Percentiles rank a stretch among this genome's conserved stretches.
phyloP scores from a whole-genome alignment of 2,888 invertebrate species.

The Augochlorella aurata region DNA sequence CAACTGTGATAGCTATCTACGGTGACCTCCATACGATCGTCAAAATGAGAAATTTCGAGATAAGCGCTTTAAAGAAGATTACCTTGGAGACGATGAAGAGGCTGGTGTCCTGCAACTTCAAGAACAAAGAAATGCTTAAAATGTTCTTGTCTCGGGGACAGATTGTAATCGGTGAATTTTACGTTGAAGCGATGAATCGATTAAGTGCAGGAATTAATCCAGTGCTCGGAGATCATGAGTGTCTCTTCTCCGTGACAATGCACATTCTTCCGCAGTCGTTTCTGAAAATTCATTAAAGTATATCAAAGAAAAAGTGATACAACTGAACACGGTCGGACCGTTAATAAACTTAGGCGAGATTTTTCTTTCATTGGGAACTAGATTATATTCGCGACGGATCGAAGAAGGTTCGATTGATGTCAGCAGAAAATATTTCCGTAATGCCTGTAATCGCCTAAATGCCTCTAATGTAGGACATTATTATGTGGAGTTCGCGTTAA shows the following conservation, averaged over 20 bases:
- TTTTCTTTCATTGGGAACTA: no score
- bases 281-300: neutral
- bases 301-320: no score
- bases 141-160: neutral
- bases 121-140: slow-evolving; percentile 8
- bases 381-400: no score
- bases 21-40: slow-evolving; percentile 1
- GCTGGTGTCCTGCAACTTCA: neutral
- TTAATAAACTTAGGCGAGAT: no score
- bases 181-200: neutral
- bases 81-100: slow-evolving; percentile 11
- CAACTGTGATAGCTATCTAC: neutral
- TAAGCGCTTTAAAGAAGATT: slow-evolving; percentile 23
- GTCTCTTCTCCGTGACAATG: neutral
- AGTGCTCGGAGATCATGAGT: neutral
- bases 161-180: slow-evolving; percentile 1
- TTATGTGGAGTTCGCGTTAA: neutral
- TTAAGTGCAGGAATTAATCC: neutral
- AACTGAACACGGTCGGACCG: no score
- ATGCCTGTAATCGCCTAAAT: neutral
- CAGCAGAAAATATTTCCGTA: neutral
- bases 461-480: neutral
- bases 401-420: neutral
- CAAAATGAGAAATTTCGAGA: slow-evolving; percentile 1
- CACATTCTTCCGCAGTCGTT: neutral